phyloP scores from a whole-genome alignment of 2,113 vertebrate species.

The Emydocephalus ijimae region DNA sequence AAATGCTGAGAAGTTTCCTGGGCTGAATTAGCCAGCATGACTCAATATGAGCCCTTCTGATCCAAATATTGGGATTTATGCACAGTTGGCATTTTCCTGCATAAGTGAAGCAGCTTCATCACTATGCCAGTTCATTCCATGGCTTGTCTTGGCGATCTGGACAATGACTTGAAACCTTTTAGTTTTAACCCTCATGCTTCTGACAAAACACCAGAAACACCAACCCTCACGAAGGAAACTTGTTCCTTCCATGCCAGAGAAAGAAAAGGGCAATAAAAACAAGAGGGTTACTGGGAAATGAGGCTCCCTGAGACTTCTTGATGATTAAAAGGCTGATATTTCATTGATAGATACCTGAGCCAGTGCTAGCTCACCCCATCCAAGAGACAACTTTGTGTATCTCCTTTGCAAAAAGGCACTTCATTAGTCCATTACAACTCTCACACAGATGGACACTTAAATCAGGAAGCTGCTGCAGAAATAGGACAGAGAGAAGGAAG shows the following conservation, averaged over 20 bases:
- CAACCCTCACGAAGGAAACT: background rate
- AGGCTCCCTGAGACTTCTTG: constrained; percentile 49
- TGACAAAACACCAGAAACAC: constrained; percentile 46
- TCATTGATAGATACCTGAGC: background rate
- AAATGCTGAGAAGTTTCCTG: background rate
- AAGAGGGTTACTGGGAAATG: background rate
- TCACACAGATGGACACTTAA: accelerated
- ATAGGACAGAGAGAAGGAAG: background rate
- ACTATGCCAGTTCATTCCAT: constrained; percentile 19
- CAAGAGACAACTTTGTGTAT: background rate
- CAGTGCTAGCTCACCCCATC: background rate
- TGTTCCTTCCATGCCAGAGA: constrained; percentile 27
- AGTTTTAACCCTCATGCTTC: background rate
- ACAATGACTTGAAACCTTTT: constrained; percentile 14
- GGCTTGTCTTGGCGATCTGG: background rate
- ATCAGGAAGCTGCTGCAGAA: background rate
- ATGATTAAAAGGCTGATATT: background rate
- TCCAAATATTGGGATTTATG: background rate
- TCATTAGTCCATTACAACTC: background rate
- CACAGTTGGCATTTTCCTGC: background rate
- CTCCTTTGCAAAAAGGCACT: accelerated
- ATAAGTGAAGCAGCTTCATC: constrained; percentile 1
- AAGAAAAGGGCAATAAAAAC: constrained; percentile 7
- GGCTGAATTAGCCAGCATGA: background rate
- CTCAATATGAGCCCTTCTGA: background rate